phyloP scores from a whole-genome alignment of 2,113 vertebrate species.

The Archocentrus centrarchus region DNA sequence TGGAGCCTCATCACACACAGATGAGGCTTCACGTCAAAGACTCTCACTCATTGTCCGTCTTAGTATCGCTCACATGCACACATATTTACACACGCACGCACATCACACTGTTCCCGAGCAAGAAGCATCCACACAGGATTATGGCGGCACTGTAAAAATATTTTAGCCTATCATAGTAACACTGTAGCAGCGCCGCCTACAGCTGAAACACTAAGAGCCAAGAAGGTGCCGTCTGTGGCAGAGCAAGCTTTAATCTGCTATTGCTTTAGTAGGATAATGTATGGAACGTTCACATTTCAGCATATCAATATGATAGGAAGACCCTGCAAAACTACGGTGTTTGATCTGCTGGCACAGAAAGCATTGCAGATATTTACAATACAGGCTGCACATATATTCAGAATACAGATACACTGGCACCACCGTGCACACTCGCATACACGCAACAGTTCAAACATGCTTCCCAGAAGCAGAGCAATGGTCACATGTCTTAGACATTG shows the following conservation, averaged over 20 bases:
- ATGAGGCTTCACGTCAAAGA: conserved; percentile 60
- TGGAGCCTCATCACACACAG: conserved; percentile 50
- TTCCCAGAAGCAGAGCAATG: conserved; percentile 98
- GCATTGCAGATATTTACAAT: conserved; percentile 77
- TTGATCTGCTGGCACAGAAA: conserved; percentile 71
- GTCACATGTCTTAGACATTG: conserved; percentile 87
- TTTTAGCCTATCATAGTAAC: conserved; percentile 65
- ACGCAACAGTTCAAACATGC: conserved; percentile 83
- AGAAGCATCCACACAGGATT: conserved; percentile 51
- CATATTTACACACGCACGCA: conserved; percentile 28
- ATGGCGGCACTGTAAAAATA: conserved; percentile 62
- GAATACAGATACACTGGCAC: conserved; percentile 66
- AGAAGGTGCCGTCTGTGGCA: conserved; percentile 3
- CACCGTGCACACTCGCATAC: conserved; percentile 53
- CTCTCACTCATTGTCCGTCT: conserved; percentile 38
- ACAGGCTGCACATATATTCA: conserved; percentile 58
- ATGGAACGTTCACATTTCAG: conserved; percentile 70
- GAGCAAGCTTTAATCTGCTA: conserved; percentile 55
- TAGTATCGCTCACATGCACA: conserved; percentile 40
- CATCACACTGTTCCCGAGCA: conserved; percentile 37
- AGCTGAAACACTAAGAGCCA: conserved; percentile 42
- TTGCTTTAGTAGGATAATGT: conserved; percentile 55
- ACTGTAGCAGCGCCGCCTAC: conserved; percentile 56
- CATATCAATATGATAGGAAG: conserved; percentile 79
- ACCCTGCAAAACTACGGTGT: conserved; percentile 71